A percentile compares a stretch with the other conserved stretches of the same genome.
Evolutionary conservation across 2,113 vertebrate species (phyloP).

Genomic region (Scolopax mira): DNA sequence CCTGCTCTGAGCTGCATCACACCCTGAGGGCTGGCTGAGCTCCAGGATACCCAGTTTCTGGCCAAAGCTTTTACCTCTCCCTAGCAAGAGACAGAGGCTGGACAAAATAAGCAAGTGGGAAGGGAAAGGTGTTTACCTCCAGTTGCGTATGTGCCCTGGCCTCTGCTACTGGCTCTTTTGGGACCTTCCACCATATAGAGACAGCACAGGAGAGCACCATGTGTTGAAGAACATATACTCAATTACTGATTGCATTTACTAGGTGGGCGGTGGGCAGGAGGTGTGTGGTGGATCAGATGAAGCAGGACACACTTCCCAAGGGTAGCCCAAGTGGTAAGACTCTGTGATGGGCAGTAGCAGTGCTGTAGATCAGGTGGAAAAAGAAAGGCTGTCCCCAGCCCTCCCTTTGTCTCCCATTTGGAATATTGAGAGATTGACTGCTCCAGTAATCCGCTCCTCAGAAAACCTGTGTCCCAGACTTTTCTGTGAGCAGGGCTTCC

Average conservation of each 20-base stretch:
- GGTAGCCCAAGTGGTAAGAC: not conserved
- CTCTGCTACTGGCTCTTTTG: not conserved
- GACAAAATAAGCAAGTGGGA: not conserved
- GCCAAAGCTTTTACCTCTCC: not conserved
- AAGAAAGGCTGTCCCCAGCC: not conserved
- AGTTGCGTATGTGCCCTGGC: fast-evolving
- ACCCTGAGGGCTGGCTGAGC: not conserved
- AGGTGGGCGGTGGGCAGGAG: not conserved
- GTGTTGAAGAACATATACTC: not conserved
- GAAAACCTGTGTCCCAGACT: fast-evolving
- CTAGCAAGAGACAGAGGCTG: not conserved
- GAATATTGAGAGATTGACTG: not conserved
- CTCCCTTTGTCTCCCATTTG: not conserved
- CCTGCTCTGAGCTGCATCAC: not conserved
- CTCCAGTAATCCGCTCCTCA: not conserved
- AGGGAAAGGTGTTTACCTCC: not conserved
- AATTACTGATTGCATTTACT: not conserved
- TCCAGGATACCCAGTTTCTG: not conserved
- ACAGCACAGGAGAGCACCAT: not conserved
- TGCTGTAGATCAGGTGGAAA: not conserved
- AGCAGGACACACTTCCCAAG: not conserved
- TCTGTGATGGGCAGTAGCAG: not conserved
- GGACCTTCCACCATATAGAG: fast-evolving
- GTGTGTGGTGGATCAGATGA: fast-evolving
- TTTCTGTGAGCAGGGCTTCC: not conserved